These are phyloP conservation scores for Belonocnema kinseyi DNA, from an alignment of 1,140 invertebrate genomes.

Conservation along the genomic window DNA sequence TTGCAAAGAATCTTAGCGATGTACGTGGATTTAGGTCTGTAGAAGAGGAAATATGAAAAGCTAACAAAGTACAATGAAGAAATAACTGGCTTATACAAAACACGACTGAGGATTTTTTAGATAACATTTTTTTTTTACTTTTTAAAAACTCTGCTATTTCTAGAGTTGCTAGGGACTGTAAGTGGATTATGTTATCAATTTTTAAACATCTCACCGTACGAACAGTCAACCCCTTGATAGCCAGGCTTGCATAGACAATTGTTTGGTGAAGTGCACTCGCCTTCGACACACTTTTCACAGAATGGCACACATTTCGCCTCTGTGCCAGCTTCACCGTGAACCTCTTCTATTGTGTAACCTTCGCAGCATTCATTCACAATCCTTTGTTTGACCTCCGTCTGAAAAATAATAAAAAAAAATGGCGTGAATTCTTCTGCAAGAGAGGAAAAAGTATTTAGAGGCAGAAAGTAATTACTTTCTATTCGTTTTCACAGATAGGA, in stretches of 20 bases:
- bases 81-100: too few relatives aligned
- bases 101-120: too few relatives aligned
- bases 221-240: conserved; percentile 65
- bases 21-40: too few relatives aligned
- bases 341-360: conserved; percentile 60
- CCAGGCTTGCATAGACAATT: conserved; percentile 76
- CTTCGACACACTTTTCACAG: conserved; percentile 64
- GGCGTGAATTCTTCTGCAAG: not conserved
- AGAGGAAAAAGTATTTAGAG: not conserved
- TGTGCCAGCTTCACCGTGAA: conserved; percentile 35
- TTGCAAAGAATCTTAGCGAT: too few relatives aligned
- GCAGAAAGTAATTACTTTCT: not conserved
- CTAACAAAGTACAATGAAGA: too few relatives aligned
- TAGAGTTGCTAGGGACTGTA: not conserved
- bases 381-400: conserved; percentile 64
- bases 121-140: too few relatives aligned
- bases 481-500: not conserved
- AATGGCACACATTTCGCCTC: conserved; percentile 57
- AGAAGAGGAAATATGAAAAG: too few relatives aligned
- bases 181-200: not conserved
- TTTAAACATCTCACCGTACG: conserved; percentile 54
- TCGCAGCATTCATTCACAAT: conserved; percentile 66
- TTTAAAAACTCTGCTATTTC: too few relatives aligned
- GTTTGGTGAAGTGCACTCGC: conserved; percentile 75
- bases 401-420: conserved; percentile 11